Conservation (phyloP, 1,140 invertebrate species). For the Apis laboriosa region DNA sequence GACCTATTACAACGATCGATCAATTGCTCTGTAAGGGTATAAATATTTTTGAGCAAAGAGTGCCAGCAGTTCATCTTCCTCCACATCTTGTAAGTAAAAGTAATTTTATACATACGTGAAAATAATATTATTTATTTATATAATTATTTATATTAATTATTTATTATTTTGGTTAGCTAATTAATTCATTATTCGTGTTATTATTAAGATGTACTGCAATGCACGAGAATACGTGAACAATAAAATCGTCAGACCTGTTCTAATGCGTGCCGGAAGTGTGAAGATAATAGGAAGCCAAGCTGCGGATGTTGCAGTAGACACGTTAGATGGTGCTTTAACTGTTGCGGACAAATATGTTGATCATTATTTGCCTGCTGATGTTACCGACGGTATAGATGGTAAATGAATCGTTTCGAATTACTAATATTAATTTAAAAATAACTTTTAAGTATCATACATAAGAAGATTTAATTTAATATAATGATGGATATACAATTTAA, state of each 20-base stretch:
- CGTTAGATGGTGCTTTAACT: constrained; percentile 86
- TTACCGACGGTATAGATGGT: constrained; percentile 82
- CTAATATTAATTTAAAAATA: not conserved
- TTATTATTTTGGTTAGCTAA: not conserved
- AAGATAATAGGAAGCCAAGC: constrained; percentile 88
- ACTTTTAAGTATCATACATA: too few relatives aligned
- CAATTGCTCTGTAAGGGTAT: constrained; percentile 88
- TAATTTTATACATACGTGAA: too few relatives aligned
- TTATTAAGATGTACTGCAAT: constrained; percentile 86
- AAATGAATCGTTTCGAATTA: constrained; percentile 21
- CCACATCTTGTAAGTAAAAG: constrained; percentile 86
- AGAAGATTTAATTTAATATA: too few relatives aligned
- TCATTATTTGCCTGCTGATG: constrained; percentile 87
- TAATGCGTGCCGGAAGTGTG: constrained; percentile 88
- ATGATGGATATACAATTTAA: too few relatives aligned
- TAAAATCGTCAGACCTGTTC: constrained; percentile 84
- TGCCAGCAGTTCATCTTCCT: constrained; percentile 88
- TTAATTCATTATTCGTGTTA: not conserved
- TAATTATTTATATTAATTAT: too few relatives aligned
- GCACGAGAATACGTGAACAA: constrained; percentile 87
- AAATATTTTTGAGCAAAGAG: constrained; percentile 88
- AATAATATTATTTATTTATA: too few relatives aligned
- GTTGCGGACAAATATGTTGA: constrained; percentile 90
- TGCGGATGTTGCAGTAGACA: constrained; percentile 86
- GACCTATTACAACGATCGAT: constrained; percentile 87